Percentiles rank a stretch among this genome's conserved stretches.
Evolutionary conservation across 2,113 vertebrate species (phyloP).

Genomic region (Prinia subflava): DNA sequence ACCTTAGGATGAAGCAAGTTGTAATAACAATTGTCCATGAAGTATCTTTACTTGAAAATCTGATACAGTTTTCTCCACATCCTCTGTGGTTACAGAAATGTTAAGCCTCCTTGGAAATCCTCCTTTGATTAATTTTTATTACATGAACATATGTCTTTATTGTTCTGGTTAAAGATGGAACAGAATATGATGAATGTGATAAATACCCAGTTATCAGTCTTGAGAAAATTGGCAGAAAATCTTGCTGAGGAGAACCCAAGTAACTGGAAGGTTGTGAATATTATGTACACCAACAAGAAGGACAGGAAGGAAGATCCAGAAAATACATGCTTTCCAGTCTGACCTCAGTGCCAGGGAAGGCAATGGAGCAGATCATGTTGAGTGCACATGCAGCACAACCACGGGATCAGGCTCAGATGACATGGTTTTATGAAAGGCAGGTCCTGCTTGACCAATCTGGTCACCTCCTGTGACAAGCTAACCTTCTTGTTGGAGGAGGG

Average conservation of each 20-base stretch:
- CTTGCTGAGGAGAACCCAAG: too few species aligned
- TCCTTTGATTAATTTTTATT: background rate
- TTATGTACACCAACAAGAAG: background rate
- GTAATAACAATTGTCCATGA: background rate
- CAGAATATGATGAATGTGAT: background rate
- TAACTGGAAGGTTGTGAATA: background rate
- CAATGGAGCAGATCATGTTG: background rate
- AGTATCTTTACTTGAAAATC: background rate
- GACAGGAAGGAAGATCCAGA: background rate
- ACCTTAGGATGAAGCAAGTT: background rate
- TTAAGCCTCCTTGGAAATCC: background rate
- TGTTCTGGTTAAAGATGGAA: background rate
- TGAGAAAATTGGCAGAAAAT: background rate
- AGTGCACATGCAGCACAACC: background rate
- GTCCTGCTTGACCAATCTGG: background rate
- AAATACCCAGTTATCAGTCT: background rate
- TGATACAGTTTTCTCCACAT: background rate
- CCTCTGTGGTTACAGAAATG: background rate
- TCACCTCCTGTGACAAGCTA: background rate
- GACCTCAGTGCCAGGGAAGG: background rate
- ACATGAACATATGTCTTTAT: accelerated
- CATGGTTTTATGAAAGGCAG: background rate
- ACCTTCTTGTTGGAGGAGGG: background rate
- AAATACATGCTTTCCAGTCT: background rate
- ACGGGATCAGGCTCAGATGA: background rate